Evolutionary conservation across 1,140 invertebrate species (phyloP).

Genomic region (Drosophila tsacasi): DNA sequence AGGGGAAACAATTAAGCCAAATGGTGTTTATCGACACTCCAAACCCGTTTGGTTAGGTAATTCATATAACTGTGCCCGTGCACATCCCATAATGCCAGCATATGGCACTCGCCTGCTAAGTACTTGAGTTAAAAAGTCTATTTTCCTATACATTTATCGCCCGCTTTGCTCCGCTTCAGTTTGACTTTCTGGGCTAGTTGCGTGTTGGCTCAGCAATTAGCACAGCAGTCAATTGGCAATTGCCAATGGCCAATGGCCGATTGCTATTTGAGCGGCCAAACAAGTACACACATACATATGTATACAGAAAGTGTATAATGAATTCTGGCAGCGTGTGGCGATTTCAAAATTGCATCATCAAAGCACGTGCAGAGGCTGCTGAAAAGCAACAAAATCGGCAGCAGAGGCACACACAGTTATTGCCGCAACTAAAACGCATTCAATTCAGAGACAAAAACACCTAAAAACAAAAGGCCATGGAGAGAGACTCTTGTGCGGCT

Average conservation of each 20-base stretch:
- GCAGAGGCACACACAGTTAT: slow-evolving; percentile 12
- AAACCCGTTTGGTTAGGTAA: slow-evolving; percentile 14
- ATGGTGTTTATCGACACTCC: slow-evolving; percentile 16
- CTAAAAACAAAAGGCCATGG: slow-evolving; percentile 34
- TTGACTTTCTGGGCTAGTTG: slow-evolving; percentile 39
- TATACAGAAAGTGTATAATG: slow-evolving; percentile 21
- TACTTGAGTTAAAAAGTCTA: slow-evolving; percentile 35
- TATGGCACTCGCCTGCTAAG: slow-evolving; percentile 17
- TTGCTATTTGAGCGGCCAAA: slow-evolving; percentile 42
- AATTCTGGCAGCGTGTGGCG: slow-evolving; percentile 39
- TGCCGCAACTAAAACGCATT: slow-evolving; percentile 55
- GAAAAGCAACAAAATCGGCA: slow-evolving; percentile 3
- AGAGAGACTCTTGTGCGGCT: slow-evolving; percentile 11
- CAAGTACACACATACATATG: slow-evolving; percentile 14
- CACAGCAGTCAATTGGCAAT: slow-evolving; percentile 47
- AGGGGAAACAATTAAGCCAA: slow-evolving; percentile 15
- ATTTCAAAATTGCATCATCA: slow-evolving; percentile 51
- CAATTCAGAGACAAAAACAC: slow-evolving; percentile 38
- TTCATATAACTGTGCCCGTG: slow-evolving; percentile 17
- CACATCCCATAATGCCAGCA: slow-evolving; percentile 9
- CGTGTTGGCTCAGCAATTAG: slow-evolving; percentile 72
- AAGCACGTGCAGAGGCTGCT: slow-evolving; percentile 46
- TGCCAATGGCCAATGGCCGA: slow-evolving; percentile 41
- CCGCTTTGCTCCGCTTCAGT: slow-evolving; percentile 7
- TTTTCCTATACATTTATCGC: slow-evolving; percentile 45